Evolutionary conservation across 1,140 invertebrate genomes (phyloP), one percentile per base, ranked within the genome.

Genomic region (Chelonus insularis): DNA sequence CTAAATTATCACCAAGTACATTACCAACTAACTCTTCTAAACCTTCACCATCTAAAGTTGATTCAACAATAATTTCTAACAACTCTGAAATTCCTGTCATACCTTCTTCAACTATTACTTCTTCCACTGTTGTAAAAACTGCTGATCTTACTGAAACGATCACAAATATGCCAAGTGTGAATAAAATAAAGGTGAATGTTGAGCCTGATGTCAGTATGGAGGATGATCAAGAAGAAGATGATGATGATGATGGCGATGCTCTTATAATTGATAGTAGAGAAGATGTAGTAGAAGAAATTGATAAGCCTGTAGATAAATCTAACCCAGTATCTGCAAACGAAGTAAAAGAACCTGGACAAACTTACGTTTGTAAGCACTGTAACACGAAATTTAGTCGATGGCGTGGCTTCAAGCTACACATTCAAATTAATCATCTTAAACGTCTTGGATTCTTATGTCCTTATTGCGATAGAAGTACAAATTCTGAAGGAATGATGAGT

Each of bases 331-430:
- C 45, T 25, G 9, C 36, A 52, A 29, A 11, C 14, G 7, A 32
- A 12, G 8, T 4, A 4, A 62, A 56, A 1, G 16, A 62, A 0
- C 41, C 20, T 12, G 32, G 66, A 6, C 60, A 65, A 4, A 50
- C 63, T 1, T 12, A 72, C 0, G 32, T 18, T 9, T 82, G 82
- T 43, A 82, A 81, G 32, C 81, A 83, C 36, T 83, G 82, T 39
- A 62, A 66, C 1, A 60, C 67, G 56, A 70, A 56, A 4, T 81
- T 81, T 47, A 41, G 45, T 0, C 67, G 68, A 1, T 55, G 64
- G 51, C 74, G 76, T 4, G 80, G 80, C 1, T 78, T 80, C 14
- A 82, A 81, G 43, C 52, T 77, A 2, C 82, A 83, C 29, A 69
- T 83, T 3, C 68, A 75, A 23, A 32, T 75, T 0, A 68, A 66